Evolutionary conservation across 92 coral and sea anemone genomes (phyloP).

Genomic region (Meandrina meandrites): DNA sequence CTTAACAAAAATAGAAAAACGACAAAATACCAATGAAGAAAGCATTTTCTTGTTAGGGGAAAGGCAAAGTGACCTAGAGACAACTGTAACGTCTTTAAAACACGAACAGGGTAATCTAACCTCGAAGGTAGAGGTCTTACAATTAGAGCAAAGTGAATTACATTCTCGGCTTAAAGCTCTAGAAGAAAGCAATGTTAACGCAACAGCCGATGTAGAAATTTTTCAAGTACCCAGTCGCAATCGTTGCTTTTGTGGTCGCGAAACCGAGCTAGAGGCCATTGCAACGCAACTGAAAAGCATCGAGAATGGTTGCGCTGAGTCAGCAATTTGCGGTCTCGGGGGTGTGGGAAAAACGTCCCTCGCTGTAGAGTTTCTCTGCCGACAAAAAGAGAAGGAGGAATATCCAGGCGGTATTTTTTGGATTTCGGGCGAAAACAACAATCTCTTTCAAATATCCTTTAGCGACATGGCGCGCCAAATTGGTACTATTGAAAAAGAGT

Average conservation of each 20-base stretch:
- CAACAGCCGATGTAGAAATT: not conserved
- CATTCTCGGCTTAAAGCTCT: constrained; percentile 7
- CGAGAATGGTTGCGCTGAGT: constrained; percentile 30
- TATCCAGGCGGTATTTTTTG: constrained; percentile 87
- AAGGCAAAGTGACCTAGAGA: constrained; percentile 2
- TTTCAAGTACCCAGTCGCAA: constrained; percentile 68
- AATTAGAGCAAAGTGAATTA: not conserved
- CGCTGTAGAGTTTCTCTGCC: constrained; percentile 75
- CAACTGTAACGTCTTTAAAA: not conserved
- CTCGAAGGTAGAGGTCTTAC: constrained; percentile 28
- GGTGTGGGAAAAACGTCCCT: constrained; percentile 93
- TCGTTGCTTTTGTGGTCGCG: constrained; percentile 67
- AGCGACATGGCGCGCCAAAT: constrained; percentile 68
- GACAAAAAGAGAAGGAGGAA: not conserved
- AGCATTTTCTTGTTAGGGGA: constrained; percentile 1
- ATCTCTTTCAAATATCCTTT: constrained; percentile 63
- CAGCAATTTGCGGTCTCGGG: too few species aligned
- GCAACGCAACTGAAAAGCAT: constrained; percentile 28
- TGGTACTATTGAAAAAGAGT: constrained; percentile 65
- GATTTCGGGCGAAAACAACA: constrained; percentile 80
- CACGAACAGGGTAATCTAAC: not conserved
- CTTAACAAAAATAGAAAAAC: not conserved
- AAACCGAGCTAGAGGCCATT: constrained; percentile 47
- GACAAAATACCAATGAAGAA: not conserved
- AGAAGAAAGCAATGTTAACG: not conserved